Evolutionary conservation across 2,888 invertebrate genomes (phyloP).

Genomic region (Protodeltote pygarga): DNA sequence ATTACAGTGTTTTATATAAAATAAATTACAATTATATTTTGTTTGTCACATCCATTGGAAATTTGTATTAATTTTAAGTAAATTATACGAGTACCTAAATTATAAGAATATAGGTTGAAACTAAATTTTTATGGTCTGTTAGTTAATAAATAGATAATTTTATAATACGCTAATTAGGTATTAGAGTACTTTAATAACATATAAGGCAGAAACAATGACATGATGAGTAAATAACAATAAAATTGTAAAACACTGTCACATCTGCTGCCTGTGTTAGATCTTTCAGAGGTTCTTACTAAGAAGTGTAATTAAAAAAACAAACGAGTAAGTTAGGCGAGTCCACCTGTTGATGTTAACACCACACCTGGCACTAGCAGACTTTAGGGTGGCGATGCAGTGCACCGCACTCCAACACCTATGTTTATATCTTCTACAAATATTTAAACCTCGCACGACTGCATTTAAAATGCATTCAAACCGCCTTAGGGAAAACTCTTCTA

Average conservation of each 20-base stretch:
- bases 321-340: slow-evolving; percentile 45
- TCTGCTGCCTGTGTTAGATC: slow-evolving; percentile 15
- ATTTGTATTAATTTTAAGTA: too few relatives aligned
- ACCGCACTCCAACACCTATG: slow-evolving; percentile 59
- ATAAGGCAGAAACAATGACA: slow-evolving; percentile 11
- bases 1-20: too few relatives aligned
- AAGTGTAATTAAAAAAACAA: slow-evolving; percentile 47
- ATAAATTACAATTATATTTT: too few relatives aligned
- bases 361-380: slow-evolving; percentile 69
- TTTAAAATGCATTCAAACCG: slow-evolving; percentile 48
- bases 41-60: too few relatives aligned
- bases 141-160: too few relatives aligned
- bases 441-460: slow-evolving; percentile 71
- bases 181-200: too few relatives aligned
- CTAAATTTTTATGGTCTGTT: too few relatives aligned
- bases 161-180: too few relatives aligned
- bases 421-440: slow-evolving; percentile 75
- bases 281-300: slow-evolving; percentile 15
- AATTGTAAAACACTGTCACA: background rate
- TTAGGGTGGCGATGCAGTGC: slow-evolving; percentile 56
- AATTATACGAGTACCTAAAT: too few relatives aligned
- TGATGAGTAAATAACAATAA: slow-evolving; percentile 6
- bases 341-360: slow-evolving; percentile 81
- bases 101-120: too few relatives aligned
- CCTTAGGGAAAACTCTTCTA: slow-evolving; percentile 48